Evolutionary conservation across 2,888 invertebrate genomes (phyloP), one percentile per base, ranked within the genome.

Genomic region (Agrypnus murinus): DNA sequence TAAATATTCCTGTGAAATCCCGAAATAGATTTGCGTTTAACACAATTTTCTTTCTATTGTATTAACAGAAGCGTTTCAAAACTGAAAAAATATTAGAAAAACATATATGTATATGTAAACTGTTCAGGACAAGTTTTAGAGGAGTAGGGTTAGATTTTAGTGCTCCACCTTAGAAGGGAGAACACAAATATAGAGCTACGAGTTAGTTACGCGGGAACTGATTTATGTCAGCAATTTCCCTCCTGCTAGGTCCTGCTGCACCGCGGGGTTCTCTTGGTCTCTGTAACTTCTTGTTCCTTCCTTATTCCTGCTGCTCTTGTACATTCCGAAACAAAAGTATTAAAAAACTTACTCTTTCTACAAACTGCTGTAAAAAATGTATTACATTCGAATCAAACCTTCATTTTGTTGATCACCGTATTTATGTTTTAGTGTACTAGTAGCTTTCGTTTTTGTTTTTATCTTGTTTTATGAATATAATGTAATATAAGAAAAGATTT

Each of bases 141-240:
- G 63, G 69, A 63, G 50, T 55, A 69, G 31, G 43, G 57, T 63
- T 65, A 70, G 59, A 70, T 70, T 65, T 65, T 65, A 70, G 65
- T 66, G 57, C 66, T 50, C 40, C 59, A 71, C 71, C 72, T 72
- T 64, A 60, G 70, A 72, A 71, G 71, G 74, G 72, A 53, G 70
- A 67, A 66, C 69, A 73, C 71, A 75, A 74, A 75, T 75, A 73
- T 73, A 74, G 74, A 76, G 72, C 75, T 73, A 75, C 75, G 77
- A 78, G 77, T 79, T 79, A 79, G 79, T 78, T 79, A 79, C 79
- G 77, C 75, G 69, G 74, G 74, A 76, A 75, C 71, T 80, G 80
- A 81, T 81, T 81, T 81, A 81, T 79, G 78, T 71, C 72, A 72
- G 79, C 79, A 81, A 81, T 81, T 81, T 81, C 80, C 81, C 79